Evolutionary conservation across 2,113 vertebrate species (phyloP).

Genomic region (Nematolebias whitei): DNA sequence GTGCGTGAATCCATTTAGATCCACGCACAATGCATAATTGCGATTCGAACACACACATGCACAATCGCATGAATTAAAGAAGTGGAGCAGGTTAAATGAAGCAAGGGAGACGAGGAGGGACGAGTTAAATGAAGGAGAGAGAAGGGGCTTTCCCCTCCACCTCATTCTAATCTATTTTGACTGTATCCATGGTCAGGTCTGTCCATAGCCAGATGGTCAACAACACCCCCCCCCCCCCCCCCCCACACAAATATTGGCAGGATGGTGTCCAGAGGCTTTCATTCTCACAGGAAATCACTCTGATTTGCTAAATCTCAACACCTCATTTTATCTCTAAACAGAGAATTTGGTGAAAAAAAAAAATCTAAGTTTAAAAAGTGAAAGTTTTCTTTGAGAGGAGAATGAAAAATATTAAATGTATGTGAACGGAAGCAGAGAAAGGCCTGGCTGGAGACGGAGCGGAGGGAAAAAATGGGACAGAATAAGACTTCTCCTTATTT

Average conservation of each 20-base stretch:
- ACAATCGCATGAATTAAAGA: conserved; percentile 31
- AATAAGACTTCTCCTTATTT: conserved; percentile 58
- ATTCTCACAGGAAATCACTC: conserved; percentile 34
- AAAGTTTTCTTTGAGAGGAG: conserved; percentile 33
- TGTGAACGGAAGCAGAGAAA: conserved; percentile 28
- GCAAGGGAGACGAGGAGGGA: conserved; percentile 65
- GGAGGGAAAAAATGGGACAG: conserved; percentile 54
- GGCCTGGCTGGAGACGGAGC: conserved; percentile 24
- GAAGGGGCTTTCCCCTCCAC: conserved; percentile 68
- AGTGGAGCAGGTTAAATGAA: conserved; percentile 73
- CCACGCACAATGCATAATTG: neutral
- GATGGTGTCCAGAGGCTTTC: conserved; percentile 22
- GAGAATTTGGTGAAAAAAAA: conserved; percentile 31
- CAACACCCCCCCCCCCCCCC: conserved; percentile 30
- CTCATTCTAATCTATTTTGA: conserved; percentile 74
- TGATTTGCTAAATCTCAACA: conserved; percentile 34
- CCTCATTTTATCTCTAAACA: conserved; percentile 9
- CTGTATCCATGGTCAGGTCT: conserved; percentile 64
- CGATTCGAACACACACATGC: neutral
- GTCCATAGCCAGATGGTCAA: conserved; percentile 66
- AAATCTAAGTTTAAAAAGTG: conserved; percentile 4
- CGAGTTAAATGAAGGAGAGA: conserved; percentile 76
- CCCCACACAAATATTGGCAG: conserved; percentile 18
- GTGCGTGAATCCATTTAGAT: neutral
- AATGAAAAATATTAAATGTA: conserved; percentile 45